These are phyloP conservation scores for Hermodice carunculata DNA, from an alignment of 2,888 invertebrate genomes.

Conservation along the genomic window DNA sequence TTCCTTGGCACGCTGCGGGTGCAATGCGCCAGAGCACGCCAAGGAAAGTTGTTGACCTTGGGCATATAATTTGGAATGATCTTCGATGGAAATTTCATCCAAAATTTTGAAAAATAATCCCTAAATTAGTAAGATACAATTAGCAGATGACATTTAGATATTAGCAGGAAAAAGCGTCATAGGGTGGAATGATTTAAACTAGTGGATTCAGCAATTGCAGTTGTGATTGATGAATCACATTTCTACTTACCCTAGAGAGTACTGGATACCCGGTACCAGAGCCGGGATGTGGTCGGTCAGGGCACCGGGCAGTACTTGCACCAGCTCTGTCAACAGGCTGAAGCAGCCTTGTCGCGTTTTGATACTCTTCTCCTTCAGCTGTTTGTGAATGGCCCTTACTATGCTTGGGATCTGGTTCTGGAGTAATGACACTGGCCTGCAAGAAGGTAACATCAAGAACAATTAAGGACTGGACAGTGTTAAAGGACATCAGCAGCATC, in stretches of 20 bases:
- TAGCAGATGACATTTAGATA: no score
- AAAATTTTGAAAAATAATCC: no score
- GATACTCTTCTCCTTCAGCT: constrained; percentile 77
- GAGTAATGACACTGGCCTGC: constrained; percentile 67
- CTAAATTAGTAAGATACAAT: no score
- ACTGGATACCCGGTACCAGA: constrained; percentile 90
- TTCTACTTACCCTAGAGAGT: constrained; percentile 75
- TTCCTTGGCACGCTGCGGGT: no score
- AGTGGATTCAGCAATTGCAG: no score
- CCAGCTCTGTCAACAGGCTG: constrained; percentile 88
- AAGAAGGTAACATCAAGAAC: constrained; percentile 27
- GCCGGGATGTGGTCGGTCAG: constrained; percentile 86
- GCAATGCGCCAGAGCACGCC: no score
- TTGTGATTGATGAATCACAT: no score
- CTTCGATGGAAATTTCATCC: no score
- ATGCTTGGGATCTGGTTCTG: constrained; percentile 79
- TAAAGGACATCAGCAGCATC: constrained; percentile 9
- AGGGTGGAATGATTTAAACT: no score
- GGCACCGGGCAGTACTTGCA: constrained; percentile 89
- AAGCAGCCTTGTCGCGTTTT: constrained; percentile 88
- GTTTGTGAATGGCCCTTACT: constrained; percentile 89
- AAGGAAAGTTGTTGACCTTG: no score
- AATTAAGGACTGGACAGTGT: constrained; percentile 10
- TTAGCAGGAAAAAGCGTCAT: no score
- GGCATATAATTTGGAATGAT: no score